Evolutionary conservation across 2,113 vertebrate species (phyloP).

Genomic region (Misgurnus mizolepis): DNA sequence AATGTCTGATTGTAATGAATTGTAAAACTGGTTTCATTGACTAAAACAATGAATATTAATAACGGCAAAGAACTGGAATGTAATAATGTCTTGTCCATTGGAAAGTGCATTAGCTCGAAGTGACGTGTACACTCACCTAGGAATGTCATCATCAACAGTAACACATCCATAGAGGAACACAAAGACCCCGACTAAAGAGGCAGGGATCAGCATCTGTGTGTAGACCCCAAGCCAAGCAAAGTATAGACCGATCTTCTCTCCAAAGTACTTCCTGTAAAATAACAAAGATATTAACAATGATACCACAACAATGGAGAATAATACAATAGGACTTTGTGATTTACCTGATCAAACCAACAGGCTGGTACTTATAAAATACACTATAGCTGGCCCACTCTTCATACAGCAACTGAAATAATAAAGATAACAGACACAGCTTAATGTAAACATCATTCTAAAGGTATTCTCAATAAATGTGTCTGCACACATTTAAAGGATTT

Average conservation of each 20-base stretch:
- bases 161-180: slow-evolving; percentile 97
- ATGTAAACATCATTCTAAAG: background rate
- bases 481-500: no score
- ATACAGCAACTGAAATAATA: slow-evolving; percentile 83
- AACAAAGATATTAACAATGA: background rate
- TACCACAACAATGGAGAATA: background rate
- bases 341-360: slow-evolving; percentile 92
- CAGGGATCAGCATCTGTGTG: slow-evolving; percentile 97
- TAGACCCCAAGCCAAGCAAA: slow-evolving; percentile 98
- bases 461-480: no score
- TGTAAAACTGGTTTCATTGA: no score
- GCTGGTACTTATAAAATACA: slow-evolving; percentile 97
- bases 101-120: background rate
- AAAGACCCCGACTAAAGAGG: slow-evolving; percentile 91
- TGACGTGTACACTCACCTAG: slow-evolving; percentile 77
- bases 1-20: no score
- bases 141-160: slow-evolving; percentile 92
- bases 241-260: slow-evolving; percentile 97
- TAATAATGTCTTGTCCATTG: background rate
- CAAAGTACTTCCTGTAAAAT: slow-evolving; percentile 89
- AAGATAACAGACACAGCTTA: background rate
- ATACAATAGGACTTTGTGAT: slow-evolving; percentile 22
- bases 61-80: background rate
- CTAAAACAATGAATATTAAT: background rate
- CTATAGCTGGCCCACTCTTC: slow-evolving; percentile 97